phyloP scores from a whole-genome alignment of 1,140 invertebrate genomes.

The Dendrolimus punctatus region DNA sequence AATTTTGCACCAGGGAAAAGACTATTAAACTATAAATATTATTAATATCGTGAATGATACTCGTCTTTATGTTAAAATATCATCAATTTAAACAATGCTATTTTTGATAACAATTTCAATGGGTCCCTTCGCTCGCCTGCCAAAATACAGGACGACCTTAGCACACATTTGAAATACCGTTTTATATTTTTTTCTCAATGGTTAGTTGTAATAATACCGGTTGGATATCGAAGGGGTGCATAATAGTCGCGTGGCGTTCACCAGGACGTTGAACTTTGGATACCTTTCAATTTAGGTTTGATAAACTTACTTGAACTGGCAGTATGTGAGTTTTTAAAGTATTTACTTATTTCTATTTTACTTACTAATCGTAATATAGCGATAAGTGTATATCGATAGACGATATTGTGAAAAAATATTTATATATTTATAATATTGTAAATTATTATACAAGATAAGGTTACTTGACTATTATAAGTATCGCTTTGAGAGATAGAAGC shows the following conservation, averaged over 20 bases:
- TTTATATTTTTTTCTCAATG: conserved; percentile 23
- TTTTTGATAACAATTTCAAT: conserved; percentile 20
- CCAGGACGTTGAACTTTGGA: conserved; percentile 36
- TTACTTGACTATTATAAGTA: too few species aligned
- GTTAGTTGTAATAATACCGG: conserved; percentile 24
- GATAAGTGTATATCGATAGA: too few species aligned
- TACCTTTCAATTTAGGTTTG: not conserved
- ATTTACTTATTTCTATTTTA: not conserved
- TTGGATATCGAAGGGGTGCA: conserved; percentile 23
- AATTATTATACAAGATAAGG: too few species aligned
- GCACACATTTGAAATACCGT: conserved; percentile 35
- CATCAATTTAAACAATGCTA: conserved; percentile 24
- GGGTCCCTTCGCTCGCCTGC: conserved; percentile 17
- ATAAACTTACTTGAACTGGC: conserved; percentile 1
- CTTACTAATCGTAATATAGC: too few species aligned
- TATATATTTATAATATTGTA: too few species aligned
- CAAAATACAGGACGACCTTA: conserved; percentile 41
- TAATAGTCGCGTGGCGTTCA: conserved; percentile 31
- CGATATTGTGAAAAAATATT: too few species aligned
- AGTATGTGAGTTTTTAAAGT: not conserved
- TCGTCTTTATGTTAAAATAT: conserved; percentile 11
- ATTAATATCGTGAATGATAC: too few species aligned
- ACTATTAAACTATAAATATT: too few species aligned
- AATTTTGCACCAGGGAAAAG: too few species aligned
- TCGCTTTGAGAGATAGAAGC: too few species aligned